A percentile compares a stretch with the other conserved stretches of the same genome.
Conservation (phyloP, 2,113 vertebrate genomes). For the Prietella phreatophila region DNA sequence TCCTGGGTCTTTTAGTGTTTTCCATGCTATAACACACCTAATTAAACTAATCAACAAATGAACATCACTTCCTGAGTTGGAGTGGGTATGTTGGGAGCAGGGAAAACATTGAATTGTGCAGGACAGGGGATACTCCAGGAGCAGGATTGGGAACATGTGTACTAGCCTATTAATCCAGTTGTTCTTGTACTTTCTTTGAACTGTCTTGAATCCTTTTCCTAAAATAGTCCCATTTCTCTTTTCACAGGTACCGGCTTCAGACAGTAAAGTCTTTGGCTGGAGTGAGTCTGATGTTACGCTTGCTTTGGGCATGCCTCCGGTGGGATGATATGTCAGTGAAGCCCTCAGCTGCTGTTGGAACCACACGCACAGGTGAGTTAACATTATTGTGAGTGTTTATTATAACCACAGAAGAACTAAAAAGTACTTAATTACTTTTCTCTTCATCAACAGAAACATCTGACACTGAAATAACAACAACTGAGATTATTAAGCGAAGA, state of each 20-base stretch:
- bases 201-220: not conserved
- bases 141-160: not conserved
- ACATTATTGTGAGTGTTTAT: not conserved
- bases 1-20: not conserved
- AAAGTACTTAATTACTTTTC: constrained; percentile 38
- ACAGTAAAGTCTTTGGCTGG: constrained; percentile 93
- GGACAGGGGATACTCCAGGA: not conserved
- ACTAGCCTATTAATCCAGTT: not conserved
- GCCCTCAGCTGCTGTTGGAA: constrained; percentile 88
- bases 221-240: not conserved
- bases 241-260: constrained; percentile 89
- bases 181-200: not conserved
- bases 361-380: constrained; percentile 88
- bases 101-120: not conserved
- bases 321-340: constrained; percentile 99
- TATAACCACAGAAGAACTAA: not conserved
- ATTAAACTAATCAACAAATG: not conserved
- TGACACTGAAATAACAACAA: constrained; percentile 97
- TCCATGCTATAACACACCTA: not conserved
- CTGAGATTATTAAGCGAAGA: constrained; percentile 96
- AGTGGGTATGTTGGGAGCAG: not conserved
- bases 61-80: not conserved
- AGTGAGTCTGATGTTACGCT: constrained; percentile 93
- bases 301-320: constrained; percentile 92
- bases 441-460: constrained; percentile 83